Base-by-base conservation (phyloP, 2,888 invertebrate species). In the Diogma glabrata region DNA sequence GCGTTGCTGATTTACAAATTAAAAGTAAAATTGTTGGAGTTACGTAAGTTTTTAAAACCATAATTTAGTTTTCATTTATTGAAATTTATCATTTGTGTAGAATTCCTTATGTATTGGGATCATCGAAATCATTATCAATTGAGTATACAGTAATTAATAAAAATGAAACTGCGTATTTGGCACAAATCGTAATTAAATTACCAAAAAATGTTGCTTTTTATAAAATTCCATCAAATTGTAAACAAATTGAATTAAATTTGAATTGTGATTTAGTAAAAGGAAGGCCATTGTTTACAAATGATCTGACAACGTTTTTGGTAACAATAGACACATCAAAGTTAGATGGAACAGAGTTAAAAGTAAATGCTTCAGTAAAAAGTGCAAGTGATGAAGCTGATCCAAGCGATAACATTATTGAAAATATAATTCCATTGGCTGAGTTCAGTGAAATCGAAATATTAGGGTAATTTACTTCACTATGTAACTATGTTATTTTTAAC, bases 151-250 rank as follows among this genome's bases (percentile, higher is more conserved):
- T 75, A 2, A 60, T 56, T 4, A 75, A 75, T 56, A 55, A 54
- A 0, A 73, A 72, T 1, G 75, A 75, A 58, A 68, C 71, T 2
- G 75, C 75, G 4, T 75, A 73, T 57, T 60, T 70, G 43, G 69
- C 74, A 0, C 68, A 72, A 58, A 57, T 75, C 20, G 64, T 67
- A 50, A 63, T 76, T 3, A 66, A 66, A 10, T 65, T 74, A 26
- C 72, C 74, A 3, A 64, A 67, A 52, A 63, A 61, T 3, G 59
- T 67, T 58, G 60, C 61, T 12, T 68, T 69, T 47, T 65, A 67
- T 2, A 63, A 63, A 52, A 64, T 63, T 17, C 70, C 70, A 1
- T 62, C 68, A 10, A 63, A 63, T 22, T 70, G 70, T 53, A 57
- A 57, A 24, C 14, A 47, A 3, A 43, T 45, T 22, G 28, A 51